Evolutionary conservation across 64 coral and sea anemone genomes (phyloP).

Genomic region (Acropora yongei): DNA sequence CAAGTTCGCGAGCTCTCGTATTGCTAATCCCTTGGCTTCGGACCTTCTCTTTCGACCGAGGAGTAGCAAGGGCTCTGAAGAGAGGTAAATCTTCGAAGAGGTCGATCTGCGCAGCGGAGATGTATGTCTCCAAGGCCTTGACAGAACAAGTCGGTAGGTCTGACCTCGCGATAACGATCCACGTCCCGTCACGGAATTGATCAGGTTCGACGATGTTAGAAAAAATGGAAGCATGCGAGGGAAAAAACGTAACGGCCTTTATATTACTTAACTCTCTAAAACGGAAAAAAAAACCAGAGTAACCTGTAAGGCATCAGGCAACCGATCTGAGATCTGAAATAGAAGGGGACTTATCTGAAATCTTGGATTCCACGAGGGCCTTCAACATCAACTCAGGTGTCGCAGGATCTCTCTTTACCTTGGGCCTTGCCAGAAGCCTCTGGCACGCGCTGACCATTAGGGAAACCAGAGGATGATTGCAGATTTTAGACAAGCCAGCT

Average conservation of each 20-base stretch:
- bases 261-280: conserved; percentile 60
- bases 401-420: conserved; percentile 47
- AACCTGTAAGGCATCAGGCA: conserved; percentile 48
- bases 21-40: conserved; percentile 52
- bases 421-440: conserved; percentile 53
- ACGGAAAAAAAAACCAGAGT: conserved; percentile 37
- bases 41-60: conserved; percentile 3
- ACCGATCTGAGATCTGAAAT: conserved; percentile 24
- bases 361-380: conserved; percentile 23
- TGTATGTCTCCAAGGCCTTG: conserved; percentile 45
- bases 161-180: conserved; percentile 39
- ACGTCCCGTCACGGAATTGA: conserved; percentile 49
- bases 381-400: conserved; percentile 33
- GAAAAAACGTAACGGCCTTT: conserved; percentile 30
- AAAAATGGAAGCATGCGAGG: conserved; percentile 50
- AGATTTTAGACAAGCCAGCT: background rate
- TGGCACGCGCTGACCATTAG: conserved; percentile 21
- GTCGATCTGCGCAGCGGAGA: background rate
- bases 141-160: conserved; percentile 64
- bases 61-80: conserved; percentile 47
- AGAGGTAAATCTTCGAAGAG: conserved; percentile 39
- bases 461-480: background rate
- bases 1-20: conserved; percentile 43
- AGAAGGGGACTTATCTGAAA: conserved; percentile 5
- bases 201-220: conserved; percentile 67